phyloP scores from a whole-genome alignment of 2,113 vertebrate genomes.

The Lethenteron reissneri region DNA sequence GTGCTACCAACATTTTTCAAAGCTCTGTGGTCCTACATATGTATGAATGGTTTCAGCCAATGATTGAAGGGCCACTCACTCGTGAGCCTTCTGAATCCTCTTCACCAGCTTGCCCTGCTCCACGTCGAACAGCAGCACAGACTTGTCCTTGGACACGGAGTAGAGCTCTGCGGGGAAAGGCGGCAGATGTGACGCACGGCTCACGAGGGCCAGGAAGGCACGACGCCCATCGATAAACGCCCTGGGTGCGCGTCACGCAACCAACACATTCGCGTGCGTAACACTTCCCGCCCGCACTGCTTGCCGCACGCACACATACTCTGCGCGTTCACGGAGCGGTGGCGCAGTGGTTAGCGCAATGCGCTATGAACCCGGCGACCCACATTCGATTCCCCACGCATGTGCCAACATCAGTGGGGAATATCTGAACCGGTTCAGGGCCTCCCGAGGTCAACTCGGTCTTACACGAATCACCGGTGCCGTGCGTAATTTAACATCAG shows the following conservation, averaged over 20 bases:
- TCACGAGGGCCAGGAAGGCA: not conserved
- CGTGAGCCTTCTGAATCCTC: slow-evolving; percentile 52
- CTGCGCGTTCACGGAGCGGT: not conserved
- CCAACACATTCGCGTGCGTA: not conserved
- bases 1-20: too few species aligned
- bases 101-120: slow-evolving; percentile 51
- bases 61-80: slow-evolving; percentile 19
- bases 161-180: slow-evolving; percentile 29
- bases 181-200: not conserved
- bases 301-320: not conserved
- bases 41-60: too few species aligned
- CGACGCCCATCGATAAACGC: not conserved
- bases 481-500: too few species aligned
- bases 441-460: too few species aligned
- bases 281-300: not conserved
- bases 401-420: too few species aligned
- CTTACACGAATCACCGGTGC: too few species aligned
- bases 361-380: not conserved
- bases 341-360: not conserved
- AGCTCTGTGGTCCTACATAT: too few species aligned
- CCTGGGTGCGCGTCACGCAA: not conserved
- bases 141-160: slow-evolving; percentile 70
- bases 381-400: too few species aligned
- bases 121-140: slow-evolving; percentile 51
- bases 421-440: too few species aligned